Evolutionary conservation across 2,888 invertebrate species (phyloP).

Genomic region (Spatulosminthurus flaviceps): DNA sequence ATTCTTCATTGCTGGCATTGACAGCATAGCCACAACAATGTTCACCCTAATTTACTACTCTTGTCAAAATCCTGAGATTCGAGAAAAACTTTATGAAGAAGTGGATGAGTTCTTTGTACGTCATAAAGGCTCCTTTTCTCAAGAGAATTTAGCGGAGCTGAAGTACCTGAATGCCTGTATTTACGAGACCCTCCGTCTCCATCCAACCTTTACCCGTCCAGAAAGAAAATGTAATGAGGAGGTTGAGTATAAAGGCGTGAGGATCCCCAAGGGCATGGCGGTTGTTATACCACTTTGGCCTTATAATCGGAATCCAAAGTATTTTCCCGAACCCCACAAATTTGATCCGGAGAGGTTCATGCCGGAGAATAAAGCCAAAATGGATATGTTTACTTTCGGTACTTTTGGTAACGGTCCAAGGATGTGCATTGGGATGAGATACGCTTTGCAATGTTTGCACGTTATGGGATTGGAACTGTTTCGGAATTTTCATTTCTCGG

Average conservation of each 20-base stretch:
- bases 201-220: slow-evolving; percentile 44
- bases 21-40: slow-evolving; percentile 52
- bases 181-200: slow-evolving; percentile 45
- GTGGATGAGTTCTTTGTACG: slow-evolving; percentile 19
- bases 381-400: slow-evolving; percentile 51
- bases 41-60: slow-evolving; percentile 38
- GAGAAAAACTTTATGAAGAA: slow-evolving; percentile 29
- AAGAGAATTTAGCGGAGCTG: slow-evolving; percentile 43
- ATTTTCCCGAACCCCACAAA: slow-evolving; percentile 55
- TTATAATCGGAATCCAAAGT: slow-evolving; percentile 53
- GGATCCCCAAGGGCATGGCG: slow-evolving; percentile 55
- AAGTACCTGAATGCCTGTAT: slow-evolving; percentile 49
- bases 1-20: slow-evolving; percentile 61
- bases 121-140: slow-evolving; percentile 35
- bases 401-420: slow-evolving; percentile 58
- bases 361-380: slow-evolving; percentile 52
- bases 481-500: slow-evolving; percentile 29
- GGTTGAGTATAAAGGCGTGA: slow-evolving; percentile 48
- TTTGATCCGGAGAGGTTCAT: slow-evolving; percentile 59
- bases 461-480: background rate
- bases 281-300: slow-evolving; percentile 55
- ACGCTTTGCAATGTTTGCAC: slow-evolving; percentile 20
- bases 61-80: slow-evolving; percentile 26
- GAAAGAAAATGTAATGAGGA: slow-evolving; percentile 49
- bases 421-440: slow-evolving; percentile 48